Evolutionary conservation across 2,888 invertebrate species (phyloP), one percentile per base, ranked within the genome.

Genomic region (Oscheius sp.): DNA sequence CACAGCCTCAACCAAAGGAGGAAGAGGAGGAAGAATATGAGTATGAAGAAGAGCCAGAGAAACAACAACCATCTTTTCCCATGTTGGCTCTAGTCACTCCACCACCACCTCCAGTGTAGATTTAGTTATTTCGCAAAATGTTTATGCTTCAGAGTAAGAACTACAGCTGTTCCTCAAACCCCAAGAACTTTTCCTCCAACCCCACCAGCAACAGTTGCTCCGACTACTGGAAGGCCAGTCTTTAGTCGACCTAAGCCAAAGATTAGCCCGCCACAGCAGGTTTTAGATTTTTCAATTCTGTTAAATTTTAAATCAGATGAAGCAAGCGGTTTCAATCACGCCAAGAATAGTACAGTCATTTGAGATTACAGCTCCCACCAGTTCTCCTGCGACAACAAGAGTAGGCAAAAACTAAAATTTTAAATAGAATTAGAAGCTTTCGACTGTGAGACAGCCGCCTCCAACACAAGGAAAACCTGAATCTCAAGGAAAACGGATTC

Each of bases 201-300:
- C 10, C 69, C 64, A 1, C 29, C 50, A 50, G 45, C 61, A 0
- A 72, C 63, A 1, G 2, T 68, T 29, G 27, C 34, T 27, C 48
- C 46, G 10, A 37, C 23, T 10, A 74, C 74, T 37, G n/a, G n/a
- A n/a, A n/a, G n/a, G n/a, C n/a, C n/a, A n/a, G 73, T 72, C 20
- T 77, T 77, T 63, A 77, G 71, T 63, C 50, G 57, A 52, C 77
- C 77, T 23, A 39, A 61, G 23, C 77, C 77, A 31, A 75, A 72
- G 46, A 53, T 73, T 0, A 53, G 58, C 5, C 50, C 63, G 10
- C 58, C 66, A 10, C 61, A 64, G 10, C 69, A 72, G 25, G 70
- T 69, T 29, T 53, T 29, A 27, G 8, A 23, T 25, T 23, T 29
- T 45, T n/a, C 20, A 10, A 6, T 27, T 23, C 17, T 8, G 3